Evolutionary conservation across 1,140 invertebrate species (phyloP).

Genomic region (Mycetomoellerius zeteki): DNA sequence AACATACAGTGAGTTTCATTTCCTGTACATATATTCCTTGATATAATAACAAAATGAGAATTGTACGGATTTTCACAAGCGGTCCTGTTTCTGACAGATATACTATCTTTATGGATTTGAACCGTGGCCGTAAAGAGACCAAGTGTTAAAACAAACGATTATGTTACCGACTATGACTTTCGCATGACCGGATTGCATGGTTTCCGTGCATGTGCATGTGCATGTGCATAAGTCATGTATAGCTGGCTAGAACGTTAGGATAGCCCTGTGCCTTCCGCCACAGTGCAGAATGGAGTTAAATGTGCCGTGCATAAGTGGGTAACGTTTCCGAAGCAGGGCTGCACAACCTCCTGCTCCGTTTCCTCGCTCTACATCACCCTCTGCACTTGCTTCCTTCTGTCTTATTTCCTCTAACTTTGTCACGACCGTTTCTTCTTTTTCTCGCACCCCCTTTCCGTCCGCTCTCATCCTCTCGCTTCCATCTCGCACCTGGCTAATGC

Average conservation of each 20-base stretch:
- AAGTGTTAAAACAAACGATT: constrained; percentile 57
- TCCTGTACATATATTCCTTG: neutral
- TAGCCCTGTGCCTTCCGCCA: constrained; percentile 22
- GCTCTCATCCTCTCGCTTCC: neutral
- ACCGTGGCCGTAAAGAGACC: neutral
- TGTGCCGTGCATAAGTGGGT: constrained; percentile 80
- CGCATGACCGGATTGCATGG: constrained; percentile 19
- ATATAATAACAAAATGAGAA: neutral
- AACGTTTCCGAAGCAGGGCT: constrained; percentile 71
- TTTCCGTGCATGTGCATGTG: neutral
- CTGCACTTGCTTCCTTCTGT: constrained; percentile 49
- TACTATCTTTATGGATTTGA: constrained; percentile 16
- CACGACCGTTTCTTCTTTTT: constrained; percentile 14
- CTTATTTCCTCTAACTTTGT: constrained; percentile 33
- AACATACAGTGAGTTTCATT: neutral
- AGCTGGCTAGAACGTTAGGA: constrained; percentile 5
- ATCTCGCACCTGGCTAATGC: constrained; percentile 30
- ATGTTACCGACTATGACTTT: constrained; percentile 38
- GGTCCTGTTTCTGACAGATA: neutral
- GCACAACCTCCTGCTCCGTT: constrained; percentile 55
- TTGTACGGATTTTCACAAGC: neutral
- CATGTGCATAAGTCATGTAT: constrained; percentile 33
- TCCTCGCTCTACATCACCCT: constrained; percentile 37
- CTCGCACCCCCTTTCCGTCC: constrained; percentile 10
- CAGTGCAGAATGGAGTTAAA: constrained; percentile 78